Evolutionary conservation across 1,140 invertebrate genomes (phyloP).

Genomic region (Calliopsis andreniformis): DNA sequence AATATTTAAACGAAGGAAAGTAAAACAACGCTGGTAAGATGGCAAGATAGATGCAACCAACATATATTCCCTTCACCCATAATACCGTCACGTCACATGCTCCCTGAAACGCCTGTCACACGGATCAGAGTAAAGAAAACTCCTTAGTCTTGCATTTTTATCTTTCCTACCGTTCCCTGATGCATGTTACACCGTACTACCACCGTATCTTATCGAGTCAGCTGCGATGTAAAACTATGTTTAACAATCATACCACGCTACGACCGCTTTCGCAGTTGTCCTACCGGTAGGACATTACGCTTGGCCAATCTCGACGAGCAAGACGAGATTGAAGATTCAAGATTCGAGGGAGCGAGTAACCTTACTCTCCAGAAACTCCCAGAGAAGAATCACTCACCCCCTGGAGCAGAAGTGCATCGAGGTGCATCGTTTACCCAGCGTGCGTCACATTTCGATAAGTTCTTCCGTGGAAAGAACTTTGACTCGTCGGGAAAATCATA

Average conservation of each 20-base stretch:
- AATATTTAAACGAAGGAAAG: too few relatives aligned
- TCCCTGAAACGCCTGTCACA: neutral
- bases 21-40: too few relatives aligned
- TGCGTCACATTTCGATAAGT: constrained; percentile 11
- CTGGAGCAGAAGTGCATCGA: neutral
- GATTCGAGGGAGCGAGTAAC: neutral
- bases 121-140: constrained; percentile 2
- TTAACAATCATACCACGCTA: constrained; percentile 13
- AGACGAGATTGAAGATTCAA: constrained; percentile 14
- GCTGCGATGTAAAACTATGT: constrained; percentile 44
- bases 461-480: neutral
- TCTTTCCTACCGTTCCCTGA: neutral
- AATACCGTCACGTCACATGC: neutral
- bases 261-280: constrained; percentile 33
- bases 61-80: neutral
- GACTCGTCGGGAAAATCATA: neutral
- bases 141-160: neutral
- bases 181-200: constrained; percentile 7
- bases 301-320: constrained; percentile 14
- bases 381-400: neutral
- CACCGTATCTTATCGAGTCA: constrained; percentile 15
- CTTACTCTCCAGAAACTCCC: neutral
- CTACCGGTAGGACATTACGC: constrained; percentile 12
- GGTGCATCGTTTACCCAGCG: neutral
- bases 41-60: too few relatives aligned